Conservation (phyloP, 2,888 invertebrate genomes). For the Penaeus monodon region DNA sequence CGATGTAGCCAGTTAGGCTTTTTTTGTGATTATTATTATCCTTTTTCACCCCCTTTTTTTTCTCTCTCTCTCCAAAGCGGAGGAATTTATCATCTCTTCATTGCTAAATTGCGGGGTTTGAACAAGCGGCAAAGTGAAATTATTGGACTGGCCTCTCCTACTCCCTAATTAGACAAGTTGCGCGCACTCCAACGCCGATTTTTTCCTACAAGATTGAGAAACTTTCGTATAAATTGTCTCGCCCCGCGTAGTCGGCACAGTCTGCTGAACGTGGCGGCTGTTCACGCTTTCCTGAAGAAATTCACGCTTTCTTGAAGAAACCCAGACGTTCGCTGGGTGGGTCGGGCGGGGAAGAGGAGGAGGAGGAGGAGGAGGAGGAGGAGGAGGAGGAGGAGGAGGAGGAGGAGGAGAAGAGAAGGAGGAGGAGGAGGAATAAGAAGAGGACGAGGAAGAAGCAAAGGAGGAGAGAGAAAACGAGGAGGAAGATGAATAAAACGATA, state of each 20-base stretch:
- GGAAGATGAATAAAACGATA: neutral
- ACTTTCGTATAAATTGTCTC: slow-evolving; percentile 35
- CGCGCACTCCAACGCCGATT: slow-evolving; percentile 27
- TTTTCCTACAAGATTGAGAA: slow-evolving; percentile 34
- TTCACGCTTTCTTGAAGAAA: neutral
- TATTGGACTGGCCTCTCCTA: neutral
- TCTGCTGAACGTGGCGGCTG: neutral
- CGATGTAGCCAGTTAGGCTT: no score
- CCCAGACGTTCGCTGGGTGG: neutral
- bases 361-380: neutral
- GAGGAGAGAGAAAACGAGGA: neutral
- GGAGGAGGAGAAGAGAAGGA: no score
- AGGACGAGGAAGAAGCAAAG: neutral
- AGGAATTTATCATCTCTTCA: no score
- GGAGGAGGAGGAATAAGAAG: neutral
- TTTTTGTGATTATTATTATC: no score
- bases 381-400: neutral
- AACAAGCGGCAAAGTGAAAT: no score
- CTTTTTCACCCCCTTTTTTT: neutral
- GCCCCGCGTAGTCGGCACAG: neutral
- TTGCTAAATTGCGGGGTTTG: no score
- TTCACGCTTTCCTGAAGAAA: slow-evolving; percentile 1
- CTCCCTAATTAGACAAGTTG: slow-evolving; percentile 39
- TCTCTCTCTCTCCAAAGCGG: neutral
- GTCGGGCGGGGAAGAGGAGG: neutral